Evolutionary conservation across 2,797 vertebrate genomes (phyloP).

Genomic region (Coregonus sp.): DNA sequence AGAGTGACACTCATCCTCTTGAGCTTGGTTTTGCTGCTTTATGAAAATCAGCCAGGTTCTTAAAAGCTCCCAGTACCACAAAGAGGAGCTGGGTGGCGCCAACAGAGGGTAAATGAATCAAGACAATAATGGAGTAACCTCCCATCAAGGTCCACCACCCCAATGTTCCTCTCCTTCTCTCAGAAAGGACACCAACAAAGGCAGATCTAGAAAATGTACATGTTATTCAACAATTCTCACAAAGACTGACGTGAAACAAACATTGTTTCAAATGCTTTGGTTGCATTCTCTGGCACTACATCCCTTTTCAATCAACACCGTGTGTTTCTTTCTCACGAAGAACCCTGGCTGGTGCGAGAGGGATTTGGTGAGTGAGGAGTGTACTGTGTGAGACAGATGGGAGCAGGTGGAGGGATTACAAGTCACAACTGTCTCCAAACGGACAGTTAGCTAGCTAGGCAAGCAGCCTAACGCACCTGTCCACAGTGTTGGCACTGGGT

Average conservation of each 20-base stretch:
- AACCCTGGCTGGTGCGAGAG: background rate
- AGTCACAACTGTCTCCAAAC: background rate
- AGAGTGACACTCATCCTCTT: no score
- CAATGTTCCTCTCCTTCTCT: background rate
- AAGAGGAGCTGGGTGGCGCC: background rate
- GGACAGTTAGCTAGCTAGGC: no score
- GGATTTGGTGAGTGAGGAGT: background rate
- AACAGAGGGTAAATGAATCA: constrained; percentile 1
- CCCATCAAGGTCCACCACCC: background rate
- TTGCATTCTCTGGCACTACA: background rate
- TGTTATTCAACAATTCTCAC: background rate
- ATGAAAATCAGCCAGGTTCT: no score
- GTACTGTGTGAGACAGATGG: background rate
- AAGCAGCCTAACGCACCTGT: background rate
- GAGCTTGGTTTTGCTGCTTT: no score
- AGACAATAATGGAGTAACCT: background rate
- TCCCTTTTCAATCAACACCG: background rate
- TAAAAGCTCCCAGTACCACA: no score
- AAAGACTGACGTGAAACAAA: background rate
- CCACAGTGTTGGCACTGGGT: background rate
- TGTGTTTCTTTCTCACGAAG: background rate
- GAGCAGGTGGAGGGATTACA: constrained; percentile 5
- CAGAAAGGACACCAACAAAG: background rate
- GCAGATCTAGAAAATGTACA: background rate
- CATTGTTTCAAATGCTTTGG: background rate